phyloP scores from a whole-genome alignment of 1,140 invertebrate species.

The Panulirus ornatus region DNA sequence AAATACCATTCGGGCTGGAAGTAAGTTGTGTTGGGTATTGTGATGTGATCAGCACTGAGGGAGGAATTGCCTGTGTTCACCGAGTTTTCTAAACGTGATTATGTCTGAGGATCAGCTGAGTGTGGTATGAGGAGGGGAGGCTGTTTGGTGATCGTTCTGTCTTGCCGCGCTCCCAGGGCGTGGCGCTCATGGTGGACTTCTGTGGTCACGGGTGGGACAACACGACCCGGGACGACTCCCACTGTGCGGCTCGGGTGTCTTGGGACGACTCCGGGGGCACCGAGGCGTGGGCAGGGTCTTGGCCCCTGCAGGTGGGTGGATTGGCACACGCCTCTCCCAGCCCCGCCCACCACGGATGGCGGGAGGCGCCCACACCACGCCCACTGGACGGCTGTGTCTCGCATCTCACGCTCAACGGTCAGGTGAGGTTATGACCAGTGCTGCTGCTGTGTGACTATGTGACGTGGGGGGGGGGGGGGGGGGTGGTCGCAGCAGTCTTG shows the following conservation, averaged over 20 bases:
- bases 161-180: neutral
- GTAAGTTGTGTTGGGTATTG: too few species aligned
- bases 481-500: too few species aligned
- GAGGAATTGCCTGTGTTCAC: too few species aligned
- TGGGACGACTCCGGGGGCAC: neutral
- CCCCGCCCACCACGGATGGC: conserved; percentile 31
- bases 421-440: conserved; percentile 78
- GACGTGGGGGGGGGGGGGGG: too few species aligned
- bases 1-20: too few species aligned
- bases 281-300: neutral
- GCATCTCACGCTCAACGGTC: conserved; percentile 33
- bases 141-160: too few species aligned
- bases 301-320: conserved; percentile 45
- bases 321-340: conserved; percentile 38
- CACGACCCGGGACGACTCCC: neutral
- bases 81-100: too few species aligned
- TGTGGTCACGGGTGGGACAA: conserved; percentile 46
- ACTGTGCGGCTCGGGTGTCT: conserved; percentile 27
- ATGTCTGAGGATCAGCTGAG: too few species aligned
- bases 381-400: conserved; percentile 36
- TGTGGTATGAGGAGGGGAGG: too few species aligned
- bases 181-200: conserved; percentile 48
- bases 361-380: conserved; percentile 8
- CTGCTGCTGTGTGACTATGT: too few species aligned
- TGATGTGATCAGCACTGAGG: too few species aligned